Base-by-base conservation (phyloP, 2,888 invertebrate species). In the Pandemis cinnamomeana region DNA sequence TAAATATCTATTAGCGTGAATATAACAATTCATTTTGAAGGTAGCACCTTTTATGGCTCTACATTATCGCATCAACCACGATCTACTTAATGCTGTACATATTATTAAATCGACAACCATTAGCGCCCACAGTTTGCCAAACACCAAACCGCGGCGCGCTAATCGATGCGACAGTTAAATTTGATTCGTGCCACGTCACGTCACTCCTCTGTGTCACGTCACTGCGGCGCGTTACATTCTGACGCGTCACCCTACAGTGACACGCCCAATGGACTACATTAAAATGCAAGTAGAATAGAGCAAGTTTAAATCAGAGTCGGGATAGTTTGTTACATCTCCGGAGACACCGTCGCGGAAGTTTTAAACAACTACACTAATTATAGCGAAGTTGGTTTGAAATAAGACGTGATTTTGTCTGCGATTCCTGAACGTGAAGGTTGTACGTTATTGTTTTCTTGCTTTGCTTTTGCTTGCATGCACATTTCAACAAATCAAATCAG, bases 341-440 rank as follows among this genome's bases (percentile, higher is more conserved):
- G 51, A 73, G 64, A 69, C 69, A 41, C 5, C 27, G 67, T 53
- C 64, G 68, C 64, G 64, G 15, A 73, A 73, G 58, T 73, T 69
- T 66, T 44, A 53, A 67, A 64, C 69, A 60, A 73, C 48, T 68
- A 36, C 36, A 70, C 66, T 73, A 73, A 73, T 72, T 72, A 55
- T 53, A 62, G 62, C 44, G 13, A 51, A 72, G 63, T 72, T 51
- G 53, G 46, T 11, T 55, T 67, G 7, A 53, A 62, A 72, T 67
- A 48, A 67, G 67, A 67, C 61, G 53, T 61, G 67, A 61, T 68
- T 62, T 61, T 46, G 62, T 62, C 46, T 62, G 61, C 53, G 61
- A 61, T 72, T 62, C 62, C 62, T 46, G 15, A 44, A 44, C 20
- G 55, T 62, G 46, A 67, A 20, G 27, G 42, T 55, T 67, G 27